A percentile compares a stretch with the other conserved stretches of the same genome.
Evolutionary conservation across 2,113 vertebrate species (phyloP).

Genomic region (Struthio camelus): DNA sequence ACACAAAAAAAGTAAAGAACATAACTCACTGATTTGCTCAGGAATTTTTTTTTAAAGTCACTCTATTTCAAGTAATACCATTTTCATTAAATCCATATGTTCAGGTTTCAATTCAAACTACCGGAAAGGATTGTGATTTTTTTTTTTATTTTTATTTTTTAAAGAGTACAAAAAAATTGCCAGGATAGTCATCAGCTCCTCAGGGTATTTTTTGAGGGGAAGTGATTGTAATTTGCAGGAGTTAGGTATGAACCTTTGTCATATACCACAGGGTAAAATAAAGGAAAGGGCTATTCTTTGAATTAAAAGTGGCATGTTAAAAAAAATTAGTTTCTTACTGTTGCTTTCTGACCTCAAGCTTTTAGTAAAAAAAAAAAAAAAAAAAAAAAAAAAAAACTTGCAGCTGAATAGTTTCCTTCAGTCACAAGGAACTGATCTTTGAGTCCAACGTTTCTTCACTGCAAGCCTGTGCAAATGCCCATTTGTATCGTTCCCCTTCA

Average conservation of each 20-base stretch:
- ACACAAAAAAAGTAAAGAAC: background rate
- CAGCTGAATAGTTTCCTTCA: background rate
- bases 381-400: background rate
- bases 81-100: background rate
- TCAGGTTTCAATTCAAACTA: background rate
- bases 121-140: background rate
- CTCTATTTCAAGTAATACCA: background rate
- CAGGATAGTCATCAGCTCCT: background rate
- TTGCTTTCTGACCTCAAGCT: background rate
- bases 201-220: background rate
- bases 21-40: background rate
- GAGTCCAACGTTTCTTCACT: rapidly evolving
- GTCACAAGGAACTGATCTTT: background rate
- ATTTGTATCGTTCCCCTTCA: no score
- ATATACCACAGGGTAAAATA: background rate
- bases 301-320: background rate
- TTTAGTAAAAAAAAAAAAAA: background rate
- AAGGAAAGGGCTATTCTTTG: background rate
- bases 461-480: background rate
- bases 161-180: background rate
- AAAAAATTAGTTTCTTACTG: background rate
- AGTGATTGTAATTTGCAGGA: background rate
- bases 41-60: background rate
- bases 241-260: background rate
- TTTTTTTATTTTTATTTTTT: background rate